Evolutionary conservation across 2,888 invertebrate species (phyloP).

Genomic region (Herminia tarsipennalis): DNA sequence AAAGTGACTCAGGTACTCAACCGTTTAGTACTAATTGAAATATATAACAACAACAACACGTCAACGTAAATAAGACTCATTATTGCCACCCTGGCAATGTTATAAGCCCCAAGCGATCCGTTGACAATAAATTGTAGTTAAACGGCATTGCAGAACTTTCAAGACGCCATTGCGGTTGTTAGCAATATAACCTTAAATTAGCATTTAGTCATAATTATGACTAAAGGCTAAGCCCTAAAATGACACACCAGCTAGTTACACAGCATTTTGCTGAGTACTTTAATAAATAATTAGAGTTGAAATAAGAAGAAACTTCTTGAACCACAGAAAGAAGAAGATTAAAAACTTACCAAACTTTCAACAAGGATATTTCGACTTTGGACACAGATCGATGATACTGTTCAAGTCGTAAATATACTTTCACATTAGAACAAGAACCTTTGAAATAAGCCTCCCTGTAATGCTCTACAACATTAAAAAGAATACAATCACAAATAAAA

Average conservation of each 20-base stretch:
- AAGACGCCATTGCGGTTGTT: conserved; percentile 24
- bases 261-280: too few species aligned
- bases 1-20: conserved; percentile 21
- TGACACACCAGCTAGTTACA: neutral
- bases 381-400: too few species aligned
- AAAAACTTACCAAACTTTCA: too few species aligned
- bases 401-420: too few species aligned
- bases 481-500: too few species aligned
- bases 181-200: conserved; percentile 1
- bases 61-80: conserved; percentile 38
- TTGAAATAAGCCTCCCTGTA: too few species aligned
- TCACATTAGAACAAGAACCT: too few species aligned
- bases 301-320: too few species aligned
- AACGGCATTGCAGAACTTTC: conserved; percentile 36
- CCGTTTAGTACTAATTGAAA: conserved; percentile 40
- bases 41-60: conserved; percentile 34
- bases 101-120: conserved; percentile 39
- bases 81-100: conserved; percentile 32
- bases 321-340: too few species aligned
- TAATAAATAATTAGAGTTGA: too few species aligned
- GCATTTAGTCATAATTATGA: conserved; percentile 7
- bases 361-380: too few species aligned
- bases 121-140: conserved; percentile 32
- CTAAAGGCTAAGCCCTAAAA: neutral
- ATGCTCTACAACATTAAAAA: too few species aligned